Percentiles rank a stretch among this genome's conserved stretches.
phyloP scores from a whole-genome alignment of 2,797 vertebrate species.

The Phoebastria nigripes region DNA sequence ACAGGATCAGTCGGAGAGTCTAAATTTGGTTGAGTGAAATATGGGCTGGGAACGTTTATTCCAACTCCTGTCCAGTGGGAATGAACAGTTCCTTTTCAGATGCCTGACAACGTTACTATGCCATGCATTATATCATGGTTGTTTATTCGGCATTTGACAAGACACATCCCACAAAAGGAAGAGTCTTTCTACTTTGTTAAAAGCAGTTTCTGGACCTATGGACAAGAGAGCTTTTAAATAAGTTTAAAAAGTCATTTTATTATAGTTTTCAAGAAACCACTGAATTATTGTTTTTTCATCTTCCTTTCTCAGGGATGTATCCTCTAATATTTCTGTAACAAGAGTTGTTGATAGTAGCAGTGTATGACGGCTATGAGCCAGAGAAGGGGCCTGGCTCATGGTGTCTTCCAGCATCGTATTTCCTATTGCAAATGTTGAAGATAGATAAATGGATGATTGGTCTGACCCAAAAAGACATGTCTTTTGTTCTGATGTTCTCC shows the following conservation, averaged over 20 bases:
- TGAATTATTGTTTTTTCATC: neutral
- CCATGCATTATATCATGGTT: accelerated
- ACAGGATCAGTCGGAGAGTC: neutral
- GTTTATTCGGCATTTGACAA: neutral
- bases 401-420: neutral
- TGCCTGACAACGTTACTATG: neutral
- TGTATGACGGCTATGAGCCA: neutral
- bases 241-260: accelerated
- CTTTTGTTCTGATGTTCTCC: neutral
- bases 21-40: neutral
- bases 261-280: neutral
- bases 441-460: accelerated
- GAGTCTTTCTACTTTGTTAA: neutral
- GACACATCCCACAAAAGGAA: neutral
- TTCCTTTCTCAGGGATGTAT: neutral
- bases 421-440: neutral
- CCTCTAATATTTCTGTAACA: neutral
- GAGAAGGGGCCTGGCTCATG: neutral
- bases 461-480: neutral
- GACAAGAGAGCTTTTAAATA: neutral
- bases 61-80: neutral
- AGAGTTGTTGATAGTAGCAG: neutral
- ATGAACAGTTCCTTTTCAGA: neutral
- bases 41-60: neutral
- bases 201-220: neutral